phyloP scores from a whole-genome alignment of 1,140 invertebrate genomes.

The Mamestra configurata region DNA sequence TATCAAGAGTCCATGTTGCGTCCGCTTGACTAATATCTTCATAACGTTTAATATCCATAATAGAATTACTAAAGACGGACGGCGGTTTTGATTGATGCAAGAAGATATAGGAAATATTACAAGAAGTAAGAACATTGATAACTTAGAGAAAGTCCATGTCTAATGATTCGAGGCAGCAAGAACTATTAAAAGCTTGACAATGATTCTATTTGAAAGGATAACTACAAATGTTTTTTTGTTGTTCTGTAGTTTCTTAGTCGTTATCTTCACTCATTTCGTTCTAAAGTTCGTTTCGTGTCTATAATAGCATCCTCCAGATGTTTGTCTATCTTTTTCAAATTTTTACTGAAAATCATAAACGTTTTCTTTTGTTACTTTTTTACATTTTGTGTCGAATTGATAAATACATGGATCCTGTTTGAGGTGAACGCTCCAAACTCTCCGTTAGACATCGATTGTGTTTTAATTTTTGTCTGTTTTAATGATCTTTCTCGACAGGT shows the following conservation, averaged over 20 bases:
- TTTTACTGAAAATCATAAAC: background rate
- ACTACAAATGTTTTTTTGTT: too few relatives aligned
- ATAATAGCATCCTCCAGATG: background rate
- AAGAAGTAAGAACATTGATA: too few relatives aligned
- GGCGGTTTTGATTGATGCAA: too few relatives aligned
- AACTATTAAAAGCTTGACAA: too few relatives aligned
- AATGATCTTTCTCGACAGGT: constrained; percentile 7
- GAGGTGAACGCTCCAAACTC: constrained; percentile 35
- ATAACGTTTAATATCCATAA: too few relatives aligned
- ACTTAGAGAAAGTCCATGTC: too few relatives aligned
- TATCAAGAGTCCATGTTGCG: background rate
- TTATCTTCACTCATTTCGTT: background rate
- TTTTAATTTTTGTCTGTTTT: constrained; percentile 19
- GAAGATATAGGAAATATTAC: too few relatives aligned
- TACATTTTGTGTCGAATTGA: background rate
- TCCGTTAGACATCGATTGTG: constrained; percentile 28
- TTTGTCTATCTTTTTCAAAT: too few relatives aligned
- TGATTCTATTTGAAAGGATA: too few relatives aligned
- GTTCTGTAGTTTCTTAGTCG: background rate
- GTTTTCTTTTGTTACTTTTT: background rate
- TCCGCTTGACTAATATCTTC: background rate
- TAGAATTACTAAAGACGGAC: too few relatives aligned
- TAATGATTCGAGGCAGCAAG: too few relatives aligned
- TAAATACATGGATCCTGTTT: constrained; percentile 31
- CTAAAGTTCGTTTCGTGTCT: background rate